Percentiles rank a stretch among this genome's conserved stretches.
phyloP scores from a whole-genome alignment of 2,113 vertebrate genomes.

The Otus sunia region DNA sequence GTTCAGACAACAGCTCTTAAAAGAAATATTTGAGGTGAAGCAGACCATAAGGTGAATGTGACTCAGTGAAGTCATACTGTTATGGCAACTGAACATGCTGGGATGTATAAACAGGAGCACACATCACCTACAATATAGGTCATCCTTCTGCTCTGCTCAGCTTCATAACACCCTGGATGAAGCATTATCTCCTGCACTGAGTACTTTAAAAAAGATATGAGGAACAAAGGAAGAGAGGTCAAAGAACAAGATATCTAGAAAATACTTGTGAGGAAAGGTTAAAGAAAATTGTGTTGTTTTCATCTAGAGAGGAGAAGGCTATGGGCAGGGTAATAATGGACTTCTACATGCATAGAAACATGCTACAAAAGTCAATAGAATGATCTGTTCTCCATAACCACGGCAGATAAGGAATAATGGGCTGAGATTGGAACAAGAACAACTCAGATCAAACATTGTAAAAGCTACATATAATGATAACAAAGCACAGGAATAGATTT shows the following conservation, averaged over 20 bases:
- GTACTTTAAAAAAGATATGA: not conserved
- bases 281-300: not conserved
- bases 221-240: not conserved
- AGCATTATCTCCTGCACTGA: not conserved
- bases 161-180: not conserved
- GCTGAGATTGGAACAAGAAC: not conserved
- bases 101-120: not conserved
- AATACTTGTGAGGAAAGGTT: not conserved
- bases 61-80: not conserved
- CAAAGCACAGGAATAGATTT: not conserved
- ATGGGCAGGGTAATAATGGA: not conserved
- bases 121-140: not conserved
- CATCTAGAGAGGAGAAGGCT: not conserved
- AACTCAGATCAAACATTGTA: conserved; percentile 12
- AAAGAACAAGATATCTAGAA: not conserved
- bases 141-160: not conserved
- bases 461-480: not conserved
- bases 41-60: not conserved
- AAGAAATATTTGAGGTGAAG: not conserved
- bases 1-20: not conserved
- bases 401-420: not conserved
- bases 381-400: not conserved
- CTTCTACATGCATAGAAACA: not conserved
- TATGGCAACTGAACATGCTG: not conserved
- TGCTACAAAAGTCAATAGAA: conserved; percentile 23